Evolutionary conservation across 2,797 vertebrate species (phyloP).

Genomic region (Micrastur ruficollis): DNA sequence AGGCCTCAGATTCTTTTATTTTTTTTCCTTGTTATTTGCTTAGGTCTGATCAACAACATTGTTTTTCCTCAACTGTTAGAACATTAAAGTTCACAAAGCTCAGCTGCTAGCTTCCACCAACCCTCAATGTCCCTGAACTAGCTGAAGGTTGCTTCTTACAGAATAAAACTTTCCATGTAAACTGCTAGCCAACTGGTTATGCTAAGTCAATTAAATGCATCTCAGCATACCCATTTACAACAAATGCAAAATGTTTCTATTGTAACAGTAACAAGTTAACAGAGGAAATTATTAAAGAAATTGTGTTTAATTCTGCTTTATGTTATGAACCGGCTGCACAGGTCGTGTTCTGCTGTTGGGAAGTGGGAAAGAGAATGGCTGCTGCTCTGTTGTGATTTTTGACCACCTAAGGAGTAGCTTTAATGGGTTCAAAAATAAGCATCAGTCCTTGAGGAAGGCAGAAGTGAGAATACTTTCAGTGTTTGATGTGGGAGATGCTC

Average conservation of each 20-base stretch:
- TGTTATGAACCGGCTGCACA: neutral
- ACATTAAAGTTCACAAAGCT: neutral
- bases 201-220: neutral
- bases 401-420: neutral
- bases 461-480: neutral
- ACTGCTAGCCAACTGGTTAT: neutral
- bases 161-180: neutral
- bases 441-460: neutral
- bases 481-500: neutral
- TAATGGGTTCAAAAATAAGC: neutral
- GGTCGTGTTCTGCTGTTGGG: neutral
- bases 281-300: neutral
- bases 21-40: neutral
- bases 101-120: neutral
- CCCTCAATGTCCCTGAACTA: neutral
- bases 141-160: neutral
- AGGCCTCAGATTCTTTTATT: neutral
- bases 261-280: neutral
- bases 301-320: neutral
- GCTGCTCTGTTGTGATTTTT: neutral
- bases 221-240: neutral
- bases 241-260: neutral
- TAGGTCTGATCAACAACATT: conserved; percentile 8
- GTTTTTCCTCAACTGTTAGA: neutral
- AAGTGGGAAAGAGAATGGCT: neutral